Conservation (phyloP, 2,113 vertebrate species). For the Chinchilla lanigera region DNA sequence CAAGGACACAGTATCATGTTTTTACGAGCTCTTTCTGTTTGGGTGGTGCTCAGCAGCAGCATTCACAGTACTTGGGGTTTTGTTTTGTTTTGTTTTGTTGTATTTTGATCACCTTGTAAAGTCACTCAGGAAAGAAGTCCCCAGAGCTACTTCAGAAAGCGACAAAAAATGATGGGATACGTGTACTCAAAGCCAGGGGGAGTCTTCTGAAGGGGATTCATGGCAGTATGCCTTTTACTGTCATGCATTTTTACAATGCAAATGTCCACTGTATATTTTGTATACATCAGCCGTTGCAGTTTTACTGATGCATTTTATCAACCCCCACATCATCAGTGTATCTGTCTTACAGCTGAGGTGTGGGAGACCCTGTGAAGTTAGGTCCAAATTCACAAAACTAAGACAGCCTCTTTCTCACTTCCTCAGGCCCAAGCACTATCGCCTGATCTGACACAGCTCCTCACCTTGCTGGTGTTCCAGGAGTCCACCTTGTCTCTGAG, state of each 20-base stretch:
- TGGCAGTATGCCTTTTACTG: neutral
- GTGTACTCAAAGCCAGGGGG: neutral
- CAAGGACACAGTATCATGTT: neutral
- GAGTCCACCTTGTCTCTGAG: neutral
- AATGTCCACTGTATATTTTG: neutral
- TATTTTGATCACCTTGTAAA: neutral
- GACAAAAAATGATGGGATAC: neutral
- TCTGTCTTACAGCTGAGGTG: neutral
- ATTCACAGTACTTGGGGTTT: neutral
- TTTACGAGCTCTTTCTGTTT: neutral
- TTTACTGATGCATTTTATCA: neutral
- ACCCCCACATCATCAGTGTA: neutral
- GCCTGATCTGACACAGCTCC: neutral
- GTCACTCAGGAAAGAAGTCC: neutral
- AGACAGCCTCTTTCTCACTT: neutral
- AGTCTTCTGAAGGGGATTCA: neutral
- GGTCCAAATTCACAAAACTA: neutral
- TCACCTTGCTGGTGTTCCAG: accelerated
- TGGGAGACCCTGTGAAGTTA: neutral
- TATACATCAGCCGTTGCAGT: neutral
- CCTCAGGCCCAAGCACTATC: accelerated
- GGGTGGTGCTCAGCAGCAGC: neutral
- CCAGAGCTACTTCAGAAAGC: neutral
- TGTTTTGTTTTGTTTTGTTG: neutral
- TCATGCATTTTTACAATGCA: neutral